phyloP scores from a whole-genome alignment of 2,888 invertebrate species.

The Dynastes grantii region DNA sequence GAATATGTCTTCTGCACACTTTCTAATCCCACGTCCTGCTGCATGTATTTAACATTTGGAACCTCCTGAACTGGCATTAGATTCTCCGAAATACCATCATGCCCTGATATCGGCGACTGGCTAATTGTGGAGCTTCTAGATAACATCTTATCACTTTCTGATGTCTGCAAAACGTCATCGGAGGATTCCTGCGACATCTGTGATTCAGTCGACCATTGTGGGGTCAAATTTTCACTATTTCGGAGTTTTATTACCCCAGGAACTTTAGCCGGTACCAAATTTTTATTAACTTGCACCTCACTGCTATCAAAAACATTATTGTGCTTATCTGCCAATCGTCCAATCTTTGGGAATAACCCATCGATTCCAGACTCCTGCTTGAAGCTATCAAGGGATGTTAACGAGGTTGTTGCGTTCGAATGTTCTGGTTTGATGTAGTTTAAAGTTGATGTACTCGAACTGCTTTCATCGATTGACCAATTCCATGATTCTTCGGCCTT shows the following conservation, averaged over 20 bases:
- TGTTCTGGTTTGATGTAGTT: slow-evolving; percentile 52
- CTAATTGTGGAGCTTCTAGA: slow-evolving; percentile 71
- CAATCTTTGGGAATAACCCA: slow-evolving; percentile 71
- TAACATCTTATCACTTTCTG: slow-evolving; percentile 76
- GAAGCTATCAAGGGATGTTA: slow-evolving; percentile 55
- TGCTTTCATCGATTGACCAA: slow-evolving; percentile 75
- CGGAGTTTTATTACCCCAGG: slow-evolving; percentile 57
- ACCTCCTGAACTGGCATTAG: slow-evolving; percentile 31
- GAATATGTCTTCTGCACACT: background rate
- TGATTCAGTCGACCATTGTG: slow-evolving; percentile 80
- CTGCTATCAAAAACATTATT: slow-evolving; percentile 42
- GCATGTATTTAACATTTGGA: slow-evolving; percentile 5
- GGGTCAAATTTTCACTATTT: slow-evolving; percentile 69
- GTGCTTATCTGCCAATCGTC: slow-evolving; percentile 60
- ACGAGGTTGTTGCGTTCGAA: slow-evolving; percentile 42
- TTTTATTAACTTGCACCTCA: slow-evolving; percentile 42
- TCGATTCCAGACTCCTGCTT: slow-evolving; percentile 50
- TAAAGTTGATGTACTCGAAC: slow-evolving; percentile 60
- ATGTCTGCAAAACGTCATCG: slow-evolving; percentile 75
- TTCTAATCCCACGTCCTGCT: background rate
- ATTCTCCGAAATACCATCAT: slow-evolving; percentile 22
- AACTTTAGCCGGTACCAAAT: background rate
- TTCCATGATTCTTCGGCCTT: slow-evolving; percentile 75
- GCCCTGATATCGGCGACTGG: slow-evolving; percentile 65
- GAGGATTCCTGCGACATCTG: slow-evolving; percentile 79